Evolutionary conservation across 2,888 invertebrate species (phyloP), one percentile per base, ranked within the genome.

Genomic region (Pseudolycoriella hygida): DNA sequence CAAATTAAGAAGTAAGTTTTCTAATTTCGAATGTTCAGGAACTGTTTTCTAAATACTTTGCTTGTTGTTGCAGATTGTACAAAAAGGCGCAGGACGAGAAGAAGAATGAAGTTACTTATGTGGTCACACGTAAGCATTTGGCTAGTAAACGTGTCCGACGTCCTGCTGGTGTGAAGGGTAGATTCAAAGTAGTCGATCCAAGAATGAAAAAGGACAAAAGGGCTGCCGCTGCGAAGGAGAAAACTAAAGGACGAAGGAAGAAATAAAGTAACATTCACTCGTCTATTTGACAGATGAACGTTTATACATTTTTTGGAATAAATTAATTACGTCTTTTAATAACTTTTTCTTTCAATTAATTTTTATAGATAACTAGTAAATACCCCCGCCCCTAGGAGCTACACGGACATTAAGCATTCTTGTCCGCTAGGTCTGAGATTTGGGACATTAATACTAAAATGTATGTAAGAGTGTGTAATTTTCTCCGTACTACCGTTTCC

Each of bases 191-290:
- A n/a, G 97, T 97, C 4, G 97, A 97, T 73, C 79, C 84, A 2
- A 72, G 97, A 53, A 82, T 94, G 83, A 97, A 96, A 67, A 96
- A 96, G 64, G 97, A 97, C 61, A 67, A 81, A 56, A 72, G 82
- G 49, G 77, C 81, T 1, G 67, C 57, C 31, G 51, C 50, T 2
- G 60, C 56, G 3, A 62, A 62, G 38, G 40, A 43, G 18, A 46
- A 46, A 18, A 45, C 45, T 2, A 45, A 45, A 41, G 31, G 31
- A 11, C 25, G 45, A 18, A n/a, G 34, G 40, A 32, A 20, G 20
- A 31, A 8, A 32, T 39, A 17, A 39, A 39, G 11, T 15, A 39
- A 39, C 10, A 39, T 30, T 17, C 11, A 11, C 30, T 14, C 34
- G 34, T 14, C 34, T 4, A 25, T 25, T 25, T 25, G 25, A 25